Conservation (phyloP, 2,888 invertebrate species). For the Heliconius hortense region DNA sequence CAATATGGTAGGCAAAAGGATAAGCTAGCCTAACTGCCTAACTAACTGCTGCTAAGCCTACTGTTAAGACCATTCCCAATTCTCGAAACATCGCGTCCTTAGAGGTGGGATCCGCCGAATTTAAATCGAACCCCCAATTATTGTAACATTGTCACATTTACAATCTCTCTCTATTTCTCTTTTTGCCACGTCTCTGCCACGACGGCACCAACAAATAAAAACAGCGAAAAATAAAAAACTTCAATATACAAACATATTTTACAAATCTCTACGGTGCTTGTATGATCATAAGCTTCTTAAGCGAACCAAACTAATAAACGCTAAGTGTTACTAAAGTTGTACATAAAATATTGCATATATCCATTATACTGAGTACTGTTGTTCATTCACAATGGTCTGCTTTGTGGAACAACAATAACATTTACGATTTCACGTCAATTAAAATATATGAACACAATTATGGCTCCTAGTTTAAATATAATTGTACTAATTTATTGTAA, state of each 20-base stretch:
- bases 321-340: slow-evolving; percentile 10
- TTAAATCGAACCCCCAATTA: no score
- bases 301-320: slow-evolving; percentile 8
- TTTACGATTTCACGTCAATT: slow-evolving; percentile 25
- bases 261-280: background rate
- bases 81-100: background rate
- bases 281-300: background rate
- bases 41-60: no score
- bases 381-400: background rate
- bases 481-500: no score
- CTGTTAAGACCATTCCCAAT: background rate
- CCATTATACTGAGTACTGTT: background rate
- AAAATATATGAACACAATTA: background rate
- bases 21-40: no score
- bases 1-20: no score
- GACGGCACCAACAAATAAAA: no score
- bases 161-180: no score
- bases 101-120: background rate
- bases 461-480: no score
- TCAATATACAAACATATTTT: background rate
- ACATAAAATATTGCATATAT: background rate
- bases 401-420: slow-evolving; percentile 7
- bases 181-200: no score
- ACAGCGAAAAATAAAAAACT: background rate
- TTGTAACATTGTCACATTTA: no score